Evolutionary conservation across 1,140 invertebrate species (phyloP), one percentile per base, ranked within the genome.

Genomic region (Geopemphigus sp.): DNA sequence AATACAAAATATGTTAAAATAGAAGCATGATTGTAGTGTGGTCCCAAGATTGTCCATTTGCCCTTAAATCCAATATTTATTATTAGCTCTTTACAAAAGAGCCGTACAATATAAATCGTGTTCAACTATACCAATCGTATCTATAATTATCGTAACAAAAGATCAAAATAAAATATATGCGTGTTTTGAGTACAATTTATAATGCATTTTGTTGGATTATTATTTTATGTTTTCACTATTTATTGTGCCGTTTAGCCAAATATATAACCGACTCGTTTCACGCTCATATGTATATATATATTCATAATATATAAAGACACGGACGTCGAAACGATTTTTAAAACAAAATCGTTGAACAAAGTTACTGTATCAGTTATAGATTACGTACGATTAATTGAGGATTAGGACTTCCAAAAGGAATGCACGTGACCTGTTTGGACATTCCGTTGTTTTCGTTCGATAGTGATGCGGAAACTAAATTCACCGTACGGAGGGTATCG

Each of bases 11-110:
- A 68, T 47, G 45, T 47, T 24, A 50, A 68, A 68, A 54, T 72
- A 54, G 29, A 72, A 54, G 53, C 22, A 72, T 72, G 68, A 72
- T 72, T 72, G 50, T 54, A 72, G 29, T 72, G 47, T 72, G 68
- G 68, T 72, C 68, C 68, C 68, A 72, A 53, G 68, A 72, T 72
- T 72, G 68, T 72, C 68, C 68, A 14, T 72, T 26, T 72, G 47
- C 47, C 68, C 68, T 72, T 72, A 72, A 72, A 72, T 72, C 68
- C 68, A 72, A 68, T n/a, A n/a, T 54, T 17, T 54, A 26, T 29
- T 53, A 53, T 70, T 29, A 12, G 63, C 68, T 72, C 68, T 39
- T 39, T 54, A 14, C 22, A 24, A 29, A 54, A 54, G 68, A 72
- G 66, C 66, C 17, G 39, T 68, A 26, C 45, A 68, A 47, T 64